Evolutionary conservation across 2,797 vertebrate species (phyloP).

Genomic region (Miichthys miiuy): DNA sequence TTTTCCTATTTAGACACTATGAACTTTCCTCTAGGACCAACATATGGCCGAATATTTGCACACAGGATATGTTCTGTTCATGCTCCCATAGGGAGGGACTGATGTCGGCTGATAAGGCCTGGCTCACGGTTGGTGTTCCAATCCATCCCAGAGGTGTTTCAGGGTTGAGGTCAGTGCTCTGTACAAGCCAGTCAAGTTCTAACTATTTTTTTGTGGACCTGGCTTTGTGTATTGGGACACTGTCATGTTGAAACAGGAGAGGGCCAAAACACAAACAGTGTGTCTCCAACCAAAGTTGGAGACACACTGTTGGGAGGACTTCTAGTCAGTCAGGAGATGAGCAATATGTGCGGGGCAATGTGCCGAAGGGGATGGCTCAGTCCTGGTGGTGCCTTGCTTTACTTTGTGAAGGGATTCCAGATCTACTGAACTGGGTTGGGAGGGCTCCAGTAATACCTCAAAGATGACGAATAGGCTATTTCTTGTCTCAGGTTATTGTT

Average conservation of each 20-base stretch:
- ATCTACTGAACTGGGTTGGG: conserved; percentile 8
- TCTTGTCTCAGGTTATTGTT: conserved; percentile 64
- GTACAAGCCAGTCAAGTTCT: neutral
- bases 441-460: conserved; percentile 24
- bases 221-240: neutral
- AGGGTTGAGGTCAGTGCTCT: neutral
- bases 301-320: neutral
- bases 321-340: conserved; percentile 8
- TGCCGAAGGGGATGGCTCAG: neutral
- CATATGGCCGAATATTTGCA: neutral
- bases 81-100: neutral
- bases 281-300: neutral
- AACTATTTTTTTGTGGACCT: neutral
- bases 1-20: neutral
- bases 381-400: conserved; percentile 5
- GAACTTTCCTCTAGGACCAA: neutral
- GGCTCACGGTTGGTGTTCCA: neutral
- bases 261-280: neutral
- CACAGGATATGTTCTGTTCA: neutral
- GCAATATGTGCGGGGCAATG: neutral
- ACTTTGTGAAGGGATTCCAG: conserved; percentile 19
- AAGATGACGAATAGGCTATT: conserved; percentile 60
- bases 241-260: neutral
- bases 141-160: neutral
- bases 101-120: neutral